Base-by-base conservation (phyloP, 2,113 vertebrate species). In the Orycteropus afer region DNA sequence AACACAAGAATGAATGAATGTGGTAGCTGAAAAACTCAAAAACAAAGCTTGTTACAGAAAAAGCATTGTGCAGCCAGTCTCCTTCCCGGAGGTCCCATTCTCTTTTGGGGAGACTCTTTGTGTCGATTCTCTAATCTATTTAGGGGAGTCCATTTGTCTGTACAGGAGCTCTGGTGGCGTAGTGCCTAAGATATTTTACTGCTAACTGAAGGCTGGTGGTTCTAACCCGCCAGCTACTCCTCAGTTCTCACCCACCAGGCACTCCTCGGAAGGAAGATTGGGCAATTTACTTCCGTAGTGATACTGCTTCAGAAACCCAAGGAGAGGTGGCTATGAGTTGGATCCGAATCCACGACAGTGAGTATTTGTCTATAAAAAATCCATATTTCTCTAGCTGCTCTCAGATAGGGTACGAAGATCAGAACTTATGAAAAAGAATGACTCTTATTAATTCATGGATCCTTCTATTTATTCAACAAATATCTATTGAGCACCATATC, bases 11-110 rank as follows among this genome's bases (percentile, higher is more conserved):
- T 11, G 42, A 9, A 29, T 13, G 61, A 59, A n/a, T n/a, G 7
- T n/a, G 22, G 65, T 3, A 18, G 55, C n/a, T 65, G 73, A 76
- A 55, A 49, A 73, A 34, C 40, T 10, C 14, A 22, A 59, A 47
- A 47, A 65, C 15, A 37, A 61, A 42, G 23, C 17, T 11, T 74
- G 55, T 59, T 74, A 7, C 74, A 53, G 81, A 59, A 63, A 86
- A 55, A 29, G 17, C 37, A 37, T 29, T 65, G 0, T 4, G 12
- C 1, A 11, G 12, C 2, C 2, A 1, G 2, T 78, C 37, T n/a
- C 53, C 45, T n/a, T n/a, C 15, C n/a, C 13, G 0, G 37, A 63
- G 3, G 47, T n/a, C 45, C 23, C 3, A 27, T 49, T 27, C 61
- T 10, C 25, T 32, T 23, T n/a, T 23, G 45, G 49, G 37, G 40